A percentile compares a stretch with the other conserved stretches of the same genome.
Evolutionary conservation across 2,797 vertebrate genomes (phyloP).

Genomic region (Anguilla obscura): DNA sequence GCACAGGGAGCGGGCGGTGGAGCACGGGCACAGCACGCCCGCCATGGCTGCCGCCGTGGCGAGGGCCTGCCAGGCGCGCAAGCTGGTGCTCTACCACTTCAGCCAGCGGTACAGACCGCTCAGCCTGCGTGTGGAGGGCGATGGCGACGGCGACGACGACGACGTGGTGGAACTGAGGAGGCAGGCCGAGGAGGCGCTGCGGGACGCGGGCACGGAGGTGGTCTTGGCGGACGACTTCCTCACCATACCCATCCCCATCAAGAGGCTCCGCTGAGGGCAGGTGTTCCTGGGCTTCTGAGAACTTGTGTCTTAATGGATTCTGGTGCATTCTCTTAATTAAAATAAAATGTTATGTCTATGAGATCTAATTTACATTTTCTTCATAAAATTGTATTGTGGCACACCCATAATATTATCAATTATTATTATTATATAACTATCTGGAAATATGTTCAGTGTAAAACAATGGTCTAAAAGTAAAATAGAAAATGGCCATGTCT

Average conservation of each 20-base stretch:
- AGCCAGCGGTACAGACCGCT: conserved; percentile 87
- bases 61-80: conserved; percentile 62
- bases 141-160: conserved; percentile 54
- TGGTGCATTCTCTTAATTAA: neutral
- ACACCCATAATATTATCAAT: neutral
- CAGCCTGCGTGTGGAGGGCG: conserved; percentile 64
- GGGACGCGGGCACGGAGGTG: conserved; percentile 71
- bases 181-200: conserved; percentile 76
- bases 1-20: conserved; percentile 78
- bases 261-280: conserved; percentile 44
- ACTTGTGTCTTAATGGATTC: neutral
- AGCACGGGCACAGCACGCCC: conserved; percentile 87
- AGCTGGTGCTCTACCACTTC: conserved; percentile 85
- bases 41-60: conserved; percentile 78
- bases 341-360: neutral
- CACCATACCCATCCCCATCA: conserved; percentile 76
- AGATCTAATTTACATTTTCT: neutral
- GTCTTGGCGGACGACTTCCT: conserved; percentile 88
- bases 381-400: neutral
- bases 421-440: neutral
- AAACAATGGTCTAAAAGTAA: neutral
- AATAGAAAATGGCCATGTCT: neutral
- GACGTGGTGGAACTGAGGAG: conserved; percentile 70
- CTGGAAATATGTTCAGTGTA: conserved; percentile 4
- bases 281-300: neutral